Evolutionary conservation across 2,888 invertebrate species (phyloP).

Genomic region (Xestia sexstrigata): DNA sequence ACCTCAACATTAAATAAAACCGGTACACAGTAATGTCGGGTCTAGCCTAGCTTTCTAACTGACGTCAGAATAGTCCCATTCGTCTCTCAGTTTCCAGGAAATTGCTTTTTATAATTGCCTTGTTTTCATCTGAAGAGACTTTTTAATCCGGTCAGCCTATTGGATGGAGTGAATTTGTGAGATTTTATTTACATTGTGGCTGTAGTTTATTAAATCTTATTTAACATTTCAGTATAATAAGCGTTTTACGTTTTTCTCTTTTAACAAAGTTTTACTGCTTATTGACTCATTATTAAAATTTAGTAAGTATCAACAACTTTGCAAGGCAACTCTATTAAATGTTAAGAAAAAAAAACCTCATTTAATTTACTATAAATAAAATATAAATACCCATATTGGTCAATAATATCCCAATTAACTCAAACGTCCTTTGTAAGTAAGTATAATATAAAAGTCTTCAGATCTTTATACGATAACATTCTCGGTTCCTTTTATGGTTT

Average conservation of each 20-base stretch:
- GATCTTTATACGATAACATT: constrained; percentile 53
- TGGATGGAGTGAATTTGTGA: constrained; percentile 7
- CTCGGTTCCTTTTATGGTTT: constrained; percentile 38
- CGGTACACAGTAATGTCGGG: constrained; percentile 41
- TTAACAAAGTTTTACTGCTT: background rate
- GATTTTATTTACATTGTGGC: constrained; percentile 1
- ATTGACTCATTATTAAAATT: background rate
- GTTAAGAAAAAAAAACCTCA: background rate
- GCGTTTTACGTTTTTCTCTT: constrained; percentile 4
- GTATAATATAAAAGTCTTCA: constrained; percentile 6
- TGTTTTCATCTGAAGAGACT: constrained; percentile 33
- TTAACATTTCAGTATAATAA: background rate
- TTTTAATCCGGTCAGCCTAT: constrained; percentile 39
- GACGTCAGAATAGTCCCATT: constrained; percentile 35
- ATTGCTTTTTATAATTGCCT: constrained; percentile 55
- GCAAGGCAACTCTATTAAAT: constrained; percentile 1
- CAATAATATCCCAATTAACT: constrained; percentile 38
- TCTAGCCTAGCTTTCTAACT: constrained; percentile 60
- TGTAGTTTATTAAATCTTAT: too few species aligned
- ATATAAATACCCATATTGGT: constrained; percentile 41
- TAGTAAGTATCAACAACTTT: background rate
- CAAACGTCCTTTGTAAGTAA: constrained; percentile 24
- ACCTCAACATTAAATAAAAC: constrained; percentile 37
- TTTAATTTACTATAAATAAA: background rate
- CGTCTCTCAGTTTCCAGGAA: constrained; percentile 56